phyloP scores from a whole-genome alignment of 1,140 invertebrate genomes.

The Trypoxylus dichotomus region DNA sequence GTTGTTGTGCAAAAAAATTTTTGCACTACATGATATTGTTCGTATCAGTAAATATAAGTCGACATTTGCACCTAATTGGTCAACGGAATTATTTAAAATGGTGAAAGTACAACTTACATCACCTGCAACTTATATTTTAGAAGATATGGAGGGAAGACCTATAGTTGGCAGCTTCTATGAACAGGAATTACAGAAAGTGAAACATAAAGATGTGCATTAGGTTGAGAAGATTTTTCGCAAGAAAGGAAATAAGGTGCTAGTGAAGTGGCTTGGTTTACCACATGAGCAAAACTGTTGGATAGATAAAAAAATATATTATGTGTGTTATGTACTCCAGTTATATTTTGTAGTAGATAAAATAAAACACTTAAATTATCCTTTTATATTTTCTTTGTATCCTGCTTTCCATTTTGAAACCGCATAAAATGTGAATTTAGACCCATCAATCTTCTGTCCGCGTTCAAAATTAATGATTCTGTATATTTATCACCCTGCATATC shows the following conservation, averaged over 20 bases:
- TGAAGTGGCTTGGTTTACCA: too few relatives aligned
- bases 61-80: constrained; percentile 42
- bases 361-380: too few relatives aligned
- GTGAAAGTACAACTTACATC: constrained; percentile 31
- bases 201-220: constrained; percentile 46
- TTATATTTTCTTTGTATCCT: too few relatives aligned
- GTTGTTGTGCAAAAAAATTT: constrained; percentile 36
- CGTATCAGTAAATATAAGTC: constrained; percentile 41
- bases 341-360: too few relatives aligned
- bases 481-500: too few relatives aligned
- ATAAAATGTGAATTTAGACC: too few relatives aligned
- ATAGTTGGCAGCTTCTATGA: constrained; percentile 46
- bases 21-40: constrained; percentile 42
- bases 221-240: constrained; percentile 46
- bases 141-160: constrained; percentile 33
- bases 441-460: too few relatives aligned
- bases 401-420: too few relatives aligned
- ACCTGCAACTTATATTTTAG: constrained; percentile 40
- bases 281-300: too few relatives aligned
- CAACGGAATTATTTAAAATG: constrained; percentile 44
- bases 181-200: constrained; percentile 42
- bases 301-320: too few relatives aligned
- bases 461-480: too few relatives aligned
- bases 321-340: too few relatives aligned
- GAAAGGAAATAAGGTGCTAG: constrained; percentile 43